Evolutionary conservation across 2,888 invertebrate species (phyloP), one percentile per base, ranked within the genome.

Genomic region (Ctenicera cuprea): DNA sequence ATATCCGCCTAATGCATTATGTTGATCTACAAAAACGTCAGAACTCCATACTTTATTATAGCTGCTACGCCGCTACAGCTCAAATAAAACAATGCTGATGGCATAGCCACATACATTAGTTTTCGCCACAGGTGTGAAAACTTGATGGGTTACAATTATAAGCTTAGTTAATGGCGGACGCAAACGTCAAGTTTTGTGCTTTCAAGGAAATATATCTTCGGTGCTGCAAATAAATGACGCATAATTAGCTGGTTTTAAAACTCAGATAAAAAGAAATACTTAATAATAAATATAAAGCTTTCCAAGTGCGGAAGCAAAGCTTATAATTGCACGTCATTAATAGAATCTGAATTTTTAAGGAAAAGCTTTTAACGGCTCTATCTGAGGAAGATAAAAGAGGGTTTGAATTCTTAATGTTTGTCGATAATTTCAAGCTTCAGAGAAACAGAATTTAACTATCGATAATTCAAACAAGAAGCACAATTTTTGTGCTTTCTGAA

Each of bases 1-100:
- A 37, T 57, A 33, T 57, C 37, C 57, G 14, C 2, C 57, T 33
- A 33, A 57, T 57, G 33, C 57, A 57, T 57, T 57, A 57, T 18
- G 57, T 18, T 57, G 57, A 57, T 57, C 57, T 33, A 57, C 57
- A 57, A 37, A 50, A 57, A 30, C 57, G 14, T 30, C 50, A 16
- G 14, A 30, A 50, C 22, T 20, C 20, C 5, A 18, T 12, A 12
- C 50, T 50, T 50, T 50, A 50, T 50, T 50, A 50, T 50, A 22
- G 20, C 50, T 11, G 50, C 22, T 22, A 50, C 50, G 48, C 14
- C 41, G 7, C 41, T 7, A 14, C 7, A n/a, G 12, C 22, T 22
- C 7, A 50, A 50, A 50, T 22, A 50, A 50, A 20, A 20, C 20
- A 11, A 22, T 50, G 22, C 11, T 11, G 20, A 22, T 50, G 50